Conservation (phyloP, 2,888 invertebrate species). For the Abrostola tripartita region DNA sequence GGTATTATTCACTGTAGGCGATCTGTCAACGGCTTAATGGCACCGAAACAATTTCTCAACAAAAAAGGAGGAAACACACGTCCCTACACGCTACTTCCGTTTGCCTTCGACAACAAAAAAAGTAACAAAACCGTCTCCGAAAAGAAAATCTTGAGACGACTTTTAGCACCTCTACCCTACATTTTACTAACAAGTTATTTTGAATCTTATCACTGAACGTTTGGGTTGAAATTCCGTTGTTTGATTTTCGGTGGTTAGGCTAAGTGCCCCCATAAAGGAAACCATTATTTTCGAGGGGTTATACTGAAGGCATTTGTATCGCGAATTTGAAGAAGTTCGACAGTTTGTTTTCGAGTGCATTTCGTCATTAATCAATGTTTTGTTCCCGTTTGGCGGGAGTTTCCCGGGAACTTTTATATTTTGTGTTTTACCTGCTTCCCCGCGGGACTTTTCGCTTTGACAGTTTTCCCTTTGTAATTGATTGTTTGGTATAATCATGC, state of each 20-base stretch:
- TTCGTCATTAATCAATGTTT: constrained; percentile 88
- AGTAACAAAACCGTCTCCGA: constrained; percentile 75
- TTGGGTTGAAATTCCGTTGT: constrained; percentile 54
- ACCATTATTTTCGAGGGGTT: constrained; percentile 87
- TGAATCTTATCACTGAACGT: rapidly evolving
- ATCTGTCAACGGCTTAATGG: constrained; percentile 88
- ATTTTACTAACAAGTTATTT: constrained; percentile 40
- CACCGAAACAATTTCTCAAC: constrained; percentile 87
- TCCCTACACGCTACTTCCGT: constrained; percentile 83
- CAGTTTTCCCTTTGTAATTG: constrained; percentile 83
- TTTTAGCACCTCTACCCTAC: constrained; percentile 69
- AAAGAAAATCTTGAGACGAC: constrained; percentile 78
- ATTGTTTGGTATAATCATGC: constrained; percentile 71
- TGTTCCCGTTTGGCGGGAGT: constrained; percentile 76
- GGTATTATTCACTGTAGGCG: constrained; percentile 82
- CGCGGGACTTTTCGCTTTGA: constrained; percentile 75
- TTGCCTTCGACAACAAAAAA: constrained; percentile 83
- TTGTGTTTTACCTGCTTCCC: constrained; percentile 83
- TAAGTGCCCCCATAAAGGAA: constrained; percentile 76
- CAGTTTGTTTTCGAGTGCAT: constrained; percentile 89
- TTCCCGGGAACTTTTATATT: constrained; percentile 71
- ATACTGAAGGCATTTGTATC: constrained; percentile 85
- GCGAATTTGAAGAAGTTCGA: constrained; percentile 88
- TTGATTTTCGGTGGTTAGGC: constrained; percentile 57
- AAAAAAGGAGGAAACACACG: constrained; percentile 86